Evolutionary conservation across 2,888 invertebrate species (phyloP).

Genomic region (Gymnoscelis rufifasciata): DNA sequence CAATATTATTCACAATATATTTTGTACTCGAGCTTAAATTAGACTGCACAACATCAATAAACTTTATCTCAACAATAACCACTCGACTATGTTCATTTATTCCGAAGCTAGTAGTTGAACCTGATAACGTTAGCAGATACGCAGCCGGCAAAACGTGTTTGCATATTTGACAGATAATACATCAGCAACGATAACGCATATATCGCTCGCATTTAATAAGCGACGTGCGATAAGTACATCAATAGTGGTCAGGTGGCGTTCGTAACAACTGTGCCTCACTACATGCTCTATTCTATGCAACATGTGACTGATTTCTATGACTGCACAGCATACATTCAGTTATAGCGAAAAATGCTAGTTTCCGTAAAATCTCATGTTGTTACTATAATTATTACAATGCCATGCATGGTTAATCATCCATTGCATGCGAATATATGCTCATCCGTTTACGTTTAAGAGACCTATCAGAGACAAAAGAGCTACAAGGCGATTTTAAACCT

Average conservation of each 20-base stretch:
- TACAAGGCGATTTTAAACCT: no score
- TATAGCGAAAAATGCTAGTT: no score
- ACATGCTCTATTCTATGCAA: conserved; percentile 23
- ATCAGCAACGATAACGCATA: conserved; percentile 51
- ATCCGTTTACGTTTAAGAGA: no score
- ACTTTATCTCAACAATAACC: conserved; percentile 51
- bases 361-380: no score
- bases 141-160: conserved; percentile 48
- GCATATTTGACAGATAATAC: conserved; percentile 64
- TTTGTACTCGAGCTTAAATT: conserved; percentile 48
- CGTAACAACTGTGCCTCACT: conserved; percentile 31
- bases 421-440: no score
- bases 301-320: conserved; percentile 33
- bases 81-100: conserved; percentile 64
- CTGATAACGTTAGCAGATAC: conserved; percentile 46
- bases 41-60: conserved; percentile 55
- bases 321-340: conserved; percentile 33
- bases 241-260: conserved; percentile 37
- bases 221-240: conserved; percentile 41
- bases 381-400: no score
- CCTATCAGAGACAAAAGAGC: no score
- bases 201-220: conserved; percentile 46
- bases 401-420: no score
- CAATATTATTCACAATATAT: conserved; percentile 20
- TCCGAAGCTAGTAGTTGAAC: conserved; percentile 47